Evolutionary conservation across 2,888 invertebrate species (phyloP).

Genomic region (Tachina fera): DNA sequence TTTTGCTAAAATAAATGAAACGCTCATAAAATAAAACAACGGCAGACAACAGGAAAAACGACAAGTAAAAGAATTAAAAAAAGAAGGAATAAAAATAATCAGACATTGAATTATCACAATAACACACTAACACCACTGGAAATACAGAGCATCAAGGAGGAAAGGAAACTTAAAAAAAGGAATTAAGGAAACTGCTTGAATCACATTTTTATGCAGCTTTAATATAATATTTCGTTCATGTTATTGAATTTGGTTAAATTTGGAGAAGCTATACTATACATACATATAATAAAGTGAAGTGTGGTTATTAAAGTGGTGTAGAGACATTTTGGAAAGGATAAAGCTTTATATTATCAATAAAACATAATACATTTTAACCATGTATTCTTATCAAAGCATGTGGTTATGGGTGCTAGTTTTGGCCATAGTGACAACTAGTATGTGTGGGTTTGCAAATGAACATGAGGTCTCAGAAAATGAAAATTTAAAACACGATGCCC

Average conservation of each 20-base stretch:
- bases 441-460: constrained; percentile 65
- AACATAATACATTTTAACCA: constrained; percentile 36
- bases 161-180: constrained; percentile 39
- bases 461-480: constrained; percentile 57
- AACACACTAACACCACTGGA: constrained; percentile 41
- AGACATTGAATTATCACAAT: constrained; percentile 66
- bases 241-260: constrained; percentile 10
- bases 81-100: constrained; percentile 64
- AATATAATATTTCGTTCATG: constrained; percentile 1
- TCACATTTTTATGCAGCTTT: constrained; percentile 43
- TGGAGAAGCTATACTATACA: constrained; percentile 1
- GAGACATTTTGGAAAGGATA: constrained; percentile 33
- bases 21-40: constrained; percentile 31
- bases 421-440: constrained; percentile 48
- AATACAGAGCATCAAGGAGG: constrained; percentile 59
- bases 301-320: constrained; percentile 23
- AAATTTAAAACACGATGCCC: constrained; percentile 42
- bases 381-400: constrained; percentile 60
- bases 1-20: constrained; percentile 32
- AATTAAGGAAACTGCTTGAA: constrained; percentile 53
- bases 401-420: constrained; percentile 67
- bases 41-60: constrained; percentile 26
- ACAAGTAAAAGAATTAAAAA: constrained; percentile 42
- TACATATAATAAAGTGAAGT: constrained; percentile 15
- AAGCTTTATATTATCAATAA: constrained; percentile 19